Evolutionary conservation across 2,113 vertebrate species (phyloP).

Genomic region (Phocoena sinus): DNA sequence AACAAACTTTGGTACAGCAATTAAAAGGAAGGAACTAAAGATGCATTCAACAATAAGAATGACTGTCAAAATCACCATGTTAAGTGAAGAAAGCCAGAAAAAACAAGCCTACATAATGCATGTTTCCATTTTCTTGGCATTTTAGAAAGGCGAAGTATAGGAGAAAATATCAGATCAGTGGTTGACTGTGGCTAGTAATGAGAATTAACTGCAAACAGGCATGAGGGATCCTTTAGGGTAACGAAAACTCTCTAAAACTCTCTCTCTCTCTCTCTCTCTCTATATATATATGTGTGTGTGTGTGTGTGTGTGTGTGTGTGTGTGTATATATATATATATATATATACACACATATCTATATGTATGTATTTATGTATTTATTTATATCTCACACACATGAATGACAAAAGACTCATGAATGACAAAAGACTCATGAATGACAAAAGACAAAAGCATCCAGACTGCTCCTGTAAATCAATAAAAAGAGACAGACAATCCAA

Average conservation of each 20-base stretch:
- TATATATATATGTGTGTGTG: accelerated
- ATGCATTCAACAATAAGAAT: not conserved
- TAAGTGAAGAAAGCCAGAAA: not conserved
- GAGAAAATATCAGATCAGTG: not conserved
- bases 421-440: not conserved
- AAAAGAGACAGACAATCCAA: not conserved
- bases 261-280: too few species aligned
- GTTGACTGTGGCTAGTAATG: not conserved
- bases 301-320: too few species aligned
- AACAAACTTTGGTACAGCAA: not conserved
- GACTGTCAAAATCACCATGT: not conserved
- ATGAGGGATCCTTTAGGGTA: not conserved
- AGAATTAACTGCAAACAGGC: not conserved
- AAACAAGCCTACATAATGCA: not conserved
- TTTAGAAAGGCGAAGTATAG: not conserved
- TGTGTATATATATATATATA: not conserved
- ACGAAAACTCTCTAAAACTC: not conserved
- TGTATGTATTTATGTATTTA: too few species aligned
- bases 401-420: too few species aligned
- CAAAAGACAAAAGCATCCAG: not conserved
- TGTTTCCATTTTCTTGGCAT: not conserved
- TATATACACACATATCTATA: too few species aligned
- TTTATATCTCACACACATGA: too few species aligned
- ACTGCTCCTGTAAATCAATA: not conserved
- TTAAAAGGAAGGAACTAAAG: not conserved